A percentile compares a stretch with the other conserved stretches of the same genome.
These are phyloP conservation scores for Bagarius yarrelli DNA, from an alignment of 2,113 vertebrate species.

Conservation along the genomic window DNA sequence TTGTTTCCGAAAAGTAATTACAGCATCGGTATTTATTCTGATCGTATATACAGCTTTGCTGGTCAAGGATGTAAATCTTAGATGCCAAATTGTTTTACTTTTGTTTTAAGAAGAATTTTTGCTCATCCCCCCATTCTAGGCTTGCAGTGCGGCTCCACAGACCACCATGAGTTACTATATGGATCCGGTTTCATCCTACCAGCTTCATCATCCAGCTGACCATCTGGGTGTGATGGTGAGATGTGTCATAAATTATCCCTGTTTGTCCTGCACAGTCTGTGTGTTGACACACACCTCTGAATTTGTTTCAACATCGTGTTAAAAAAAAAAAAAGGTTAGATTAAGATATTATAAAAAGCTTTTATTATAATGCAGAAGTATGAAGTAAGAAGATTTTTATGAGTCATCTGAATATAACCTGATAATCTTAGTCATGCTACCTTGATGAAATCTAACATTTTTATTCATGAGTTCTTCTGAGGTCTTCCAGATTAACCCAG, in stretches of 20 bases:
- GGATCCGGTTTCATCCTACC: constrained; percentile 75
- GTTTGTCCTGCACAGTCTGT: constrained; percentile 56
- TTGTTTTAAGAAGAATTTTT: constrained; percentile 30
- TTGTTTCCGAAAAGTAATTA: no score
- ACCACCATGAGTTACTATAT: constrained; percentile 87
- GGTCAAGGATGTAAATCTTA: constrained; percentile 10
- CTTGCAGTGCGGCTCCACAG: constrained; percentile 47
- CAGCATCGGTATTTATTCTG: no score
- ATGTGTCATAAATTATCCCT: constrained; percentile 68
- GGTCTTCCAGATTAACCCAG: neutral
- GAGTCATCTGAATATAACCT: neutral
- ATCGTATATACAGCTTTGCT: no score
- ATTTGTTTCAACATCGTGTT: constrained; percentile 3
- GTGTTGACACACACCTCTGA: constrained; percentile 28
- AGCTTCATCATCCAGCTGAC: constrained; percentile 73
- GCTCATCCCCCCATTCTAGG: constrained; percentile 20
- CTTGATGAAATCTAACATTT: neutral
- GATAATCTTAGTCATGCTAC: neutral
- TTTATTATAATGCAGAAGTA: neutral
- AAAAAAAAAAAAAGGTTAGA: neutral
- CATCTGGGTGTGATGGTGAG: constrained; percentile 82
- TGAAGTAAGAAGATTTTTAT: neutral
- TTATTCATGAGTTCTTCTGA: neutral
- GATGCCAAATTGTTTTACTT: neutral
- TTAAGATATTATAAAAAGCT: neutral